Base-by-base conservation (phyloP, 2,797 vertebrate species). In the Anisognathus igniventris region DNA sequence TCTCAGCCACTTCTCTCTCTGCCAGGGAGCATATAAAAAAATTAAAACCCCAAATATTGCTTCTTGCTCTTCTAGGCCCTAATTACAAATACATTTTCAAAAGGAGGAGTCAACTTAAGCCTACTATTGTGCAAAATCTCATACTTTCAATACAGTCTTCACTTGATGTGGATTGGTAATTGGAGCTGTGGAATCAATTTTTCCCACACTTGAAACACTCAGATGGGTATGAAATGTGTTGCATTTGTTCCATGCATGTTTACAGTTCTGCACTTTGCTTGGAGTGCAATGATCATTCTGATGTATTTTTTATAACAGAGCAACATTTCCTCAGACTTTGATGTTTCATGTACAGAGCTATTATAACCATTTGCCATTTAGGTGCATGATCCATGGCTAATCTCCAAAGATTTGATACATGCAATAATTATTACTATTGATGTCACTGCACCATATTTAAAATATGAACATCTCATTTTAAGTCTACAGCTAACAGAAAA, bases 241-340 rank as follows among this genome's bases (percentile, higher is more conserved):
- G 94, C 66, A 79, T 93, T 78, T 87, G 93, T 91, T 94, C 92
- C 77, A 61, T 11, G 66, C 89, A 80, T 56, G 16, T 93, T 79
- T 72, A 57, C 66, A 83, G 85, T 72, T 77, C 93, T 80, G 60
- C 86, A 76, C 33, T 37, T 80, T 39, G 77, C 88, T 90, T 82
- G 67, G 90, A 85, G 60, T 39, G 81, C 82, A 94, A 57, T n/a
- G 89, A 90, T 94, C 88, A 61, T 96, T 95, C 95, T 96, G 88
- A 97, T 92, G 89, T 92, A 96, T 97, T 96, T 98, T 97, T 97
- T 88, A 97, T 96, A 93, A 90, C 80, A 77, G 66, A 93, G 66
- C 91, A 67, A 53, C 22, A 13, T 90, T 93, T 74, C 89, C 82
- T 76, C 85, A 65, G 83, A 89, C 96, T 97, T 96, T 95, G 96